Evolutionary conservation across 2,797 vertebrate genomes (phyloP).

Genomic region (Clamator glandarius): DNA sequence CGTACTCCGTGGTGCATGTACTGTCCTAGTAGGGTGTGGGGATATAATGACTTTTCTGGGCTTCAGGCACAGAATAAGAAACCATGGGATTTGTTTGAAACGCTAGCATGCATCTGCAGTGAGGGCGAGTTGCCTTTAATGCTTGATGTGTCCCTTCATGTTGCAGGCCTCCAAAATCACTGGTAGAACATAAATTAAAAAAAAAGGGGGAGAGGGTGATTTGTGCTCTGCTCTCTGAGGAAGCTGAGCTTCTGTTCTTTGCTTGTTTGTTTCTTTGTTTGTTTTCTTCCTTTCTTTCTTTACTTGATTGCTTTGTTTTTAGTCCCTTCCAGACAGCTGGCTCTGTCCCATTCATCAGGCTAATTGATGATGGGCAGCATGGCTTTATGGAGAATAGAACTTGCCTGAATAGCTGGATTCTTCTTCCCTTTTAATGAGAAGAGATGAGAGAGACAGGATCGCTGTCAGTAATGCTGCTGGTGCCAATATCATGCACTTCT

Average conservation of each 20-base stretch:
- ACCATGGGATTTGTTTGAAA: not conserved
- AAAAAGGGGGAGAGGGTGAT: no score
- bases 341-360: slow-evolving; percentile 31
- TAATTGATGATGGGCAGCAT: slow-evolving; percentile 18
- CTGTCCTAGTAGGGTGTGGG: fast-evolving
- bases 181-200: not conserved
- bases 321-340: slow-evolving; percentile 24
- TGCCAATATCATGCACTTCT: not conserved
- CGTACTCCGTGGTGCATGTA: not conserved
- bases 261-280: not conserved
- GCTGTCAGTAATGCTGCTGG: not conserved
- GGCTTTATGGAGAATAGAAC: not conserved
- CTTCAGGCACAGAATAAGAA: not conserved
- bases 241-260: not conserved
- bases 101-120: not conserved
- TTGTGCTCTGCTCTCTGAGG: not conserved
- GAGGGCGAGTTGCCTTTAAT: not conserved
- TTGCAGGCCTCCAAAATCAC: not conserved
- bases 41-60: not conserved
- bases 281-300: not conserved
- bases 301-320: slow-evolving; percentile 33
- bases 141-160: not conserved
- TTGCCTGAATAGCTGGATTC: slow-evolving; percentile 13
- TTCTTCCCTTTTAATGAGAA: not conserved
- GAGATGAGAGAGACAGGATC: not conserved